phyloP scores from a whole-genome alignment of 1,140 invertebrate genomes.

The Rhopalosiphum maidis region DNA sequence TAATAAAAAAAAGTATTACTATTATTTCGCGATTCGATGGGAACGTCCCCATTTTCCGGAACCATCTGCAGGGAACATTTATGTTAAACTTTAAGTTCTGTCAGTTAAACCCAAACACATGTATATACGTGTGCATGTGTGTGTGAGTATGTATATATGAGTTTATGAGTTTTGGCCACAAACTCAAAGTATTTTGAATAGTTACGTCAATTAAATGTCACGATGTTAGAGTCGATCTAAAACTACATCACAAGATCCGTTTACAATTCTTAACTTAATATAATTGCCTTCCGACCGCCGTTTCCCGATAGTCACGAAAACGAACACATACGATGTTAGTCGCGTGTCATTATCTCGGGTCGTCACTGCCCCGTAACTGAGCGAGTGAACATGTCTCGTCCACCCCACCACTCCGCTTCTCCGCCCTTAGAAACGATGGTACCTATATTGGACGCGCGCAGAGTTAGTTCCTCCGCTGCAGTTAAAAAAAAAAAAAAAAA shows the following conservation, averaged over 20 bases:
- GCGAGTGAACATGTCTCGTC: not conserved
- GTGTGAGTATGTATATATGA: not conserved
- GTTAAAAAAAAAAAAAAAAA: not conserved
- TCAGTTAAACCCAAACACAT: not conserved
- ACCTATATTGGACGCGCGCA: not conserved
- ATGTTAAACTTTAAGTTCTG: slow-evolving; percentile 18
- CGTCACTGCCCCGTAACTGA: not conserved
- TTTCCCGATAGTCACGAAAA: not conserved
- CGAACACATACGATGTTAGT: not conserved
- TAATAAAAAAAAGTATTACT: not conserved
- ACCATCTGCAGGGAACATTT: not conserved
- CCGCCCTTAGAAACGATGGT: not conserved
- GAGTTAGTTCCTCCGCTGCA: not conserved
- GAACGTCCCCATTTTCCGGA: not conserved
- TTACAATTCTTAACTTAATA: not conserved
- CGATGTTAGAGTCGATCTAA: not conserved
- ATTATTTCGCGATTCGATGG: slow-evolving; percentile 48
- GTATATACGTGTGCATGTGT: not conserved
- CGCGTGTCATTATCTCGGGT: not conserved
- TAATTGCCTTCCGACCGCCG: not conserved
- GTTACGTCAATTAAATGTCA: not conserved
- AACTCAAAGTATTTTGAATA: not conserved
- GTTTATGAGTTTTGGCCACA: no score
- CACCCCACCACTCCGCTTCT: no score
- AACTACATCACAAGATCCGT: slow-evolving; percentile 11